A percentile compares a stretch with the other conserved stretches of the same genome.
These are phyloP conservation scores for Sciaenops ocellatus DNA, from an alignment of 2,797 vertebrate genomes.

Conservation along the genomic window DNA sequence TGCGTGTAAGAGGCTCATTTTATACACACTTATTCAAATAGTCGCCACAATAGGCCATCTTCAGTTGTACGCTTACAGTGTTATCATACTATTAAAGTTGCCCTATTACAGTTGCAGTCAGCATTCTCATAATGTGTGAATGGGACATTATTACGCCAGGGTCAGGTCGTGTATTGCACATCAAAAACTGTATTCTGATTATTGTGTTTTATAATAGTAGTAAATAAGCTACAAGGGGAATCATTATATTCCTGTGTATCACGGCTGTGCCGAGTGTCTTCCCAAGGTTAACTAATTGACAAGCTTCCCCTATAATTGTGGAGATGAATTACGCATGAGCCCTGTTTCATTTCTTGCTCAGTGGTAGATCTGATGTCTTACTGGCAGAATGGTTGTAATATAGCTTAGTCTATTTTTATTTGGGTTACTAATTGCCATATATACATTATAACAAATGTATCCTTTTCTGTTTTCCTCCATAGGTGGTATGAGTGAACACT, in stretches of 20 bases:
- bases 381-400: slow-evolving; percentile 46
- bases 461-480: slow-evolving; percentile 61
- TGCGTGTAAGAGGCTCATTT: slow-evolving; percentile 83
- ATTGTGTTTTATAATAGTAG: slow-evolving; percentile 47
- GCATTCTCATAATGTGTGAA: slow-evolving; percentile 51
- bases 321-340: slow-evolving; percentile 85
- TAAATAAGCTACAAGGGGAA: slow-evolving; percentile 54
- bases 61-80: slow-evolving; percentile 56
- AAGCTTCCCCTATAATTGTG: slow-evolving; percentile 82
- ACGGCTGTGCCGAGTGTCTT: slow-evolving; percentile 71
- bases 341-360: slow-evolving; percentile 76
- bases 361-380: slow-evolving; percentile 67
- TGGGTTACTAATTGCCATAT: slow-evolving; percentile 52
- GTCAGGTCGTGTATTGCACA: slow-evolving; percentile 52
- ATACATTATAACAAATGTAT: slow-evolving; percentile 44
- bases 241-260: slow-evolving; percentile 64
- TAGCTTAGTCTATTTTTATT: slow-evolving; percentile 50
- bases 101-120: slow-evolving; percentile 66
- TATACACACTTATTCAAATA: slow-evolving; percentile 82
- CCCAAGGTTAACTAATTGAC: slow-evolving; percentile 89
- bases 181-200: slow-evolving; percentile 38
- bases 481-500: slow-evolving; percentile 80
- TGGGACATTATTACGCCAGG: slow-evolving; percentile 35
- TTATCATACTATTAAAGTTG: slow-evolving; percentile 74
- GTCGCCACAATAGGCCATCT: slow-evolving; percentile 73